A percentile compares a stretch with the other conserved stretches of the same genome.
phyloP scores from a whole-genome alignment of 2,888 invertebrate species.

The Cheilosia scutellata region DNA sequence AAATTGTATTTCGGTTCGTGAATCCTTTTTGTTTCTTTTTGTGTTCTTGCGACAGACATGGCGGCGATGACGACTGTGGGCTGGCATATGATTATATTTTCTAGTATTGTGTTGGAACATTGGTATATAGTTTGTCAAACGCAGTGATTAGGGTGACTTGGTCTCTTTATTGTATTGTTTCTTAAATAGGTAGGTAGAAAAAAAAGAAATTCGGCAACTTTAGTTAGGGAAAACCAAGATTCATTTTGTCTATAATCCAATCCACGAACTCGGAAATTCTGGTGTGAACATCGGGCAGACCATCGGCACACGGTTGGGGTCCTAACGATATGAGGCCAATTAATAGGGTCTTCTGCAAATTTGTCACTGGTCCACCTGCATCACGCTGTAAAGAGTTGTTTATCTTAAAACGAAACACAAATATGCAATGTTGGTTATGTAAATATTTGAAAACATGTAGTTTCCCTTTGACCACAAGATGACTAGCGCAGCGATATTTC shows the following conservation, averaged over 20 bases:
- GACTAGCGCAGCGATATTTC: too few relatives aligned
- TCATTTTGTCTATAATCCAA: not conserved
- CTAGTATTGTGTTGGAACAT: constrained; percentile 42
- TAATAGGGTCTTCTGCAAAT: not conserved
- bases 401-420: too few relatives aligned
- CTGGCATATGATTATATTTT: constrained; percentile 32
- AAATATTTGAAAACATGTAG: too few relatives aligned
- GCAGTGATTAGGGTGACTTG: constrained; percentile 40
- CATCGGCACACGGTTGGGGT: not conserved
- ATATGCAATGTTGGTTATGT: too few relatives aligned
- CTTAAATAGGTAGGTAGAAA: too few relatives aligned
- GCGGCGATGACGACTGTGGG: constrained; percentile 43
- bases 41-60: constrained; percentile 44
- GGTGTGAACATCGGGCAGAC: not conserved
- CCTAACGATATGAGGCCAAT: not conserved
- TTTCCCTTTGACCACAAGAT: too few relatives aligned
- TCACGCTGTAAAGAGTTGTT: constrained; percentile 10
- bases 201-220: too few relatives aligned
- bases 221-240: not conserved
- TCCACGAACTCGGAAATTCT: not conserved
- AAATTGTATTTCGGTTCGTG: constrained; percentile 82
- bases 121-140: constrained; percentile 75
- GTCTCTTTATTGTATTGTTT: too few relatives aligned
- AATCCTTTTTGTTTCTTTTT: constrained; percentile 75
- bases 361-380: constrained; percentile 16